A percentile compares a stretch with the other conserved stretches of the same genome.
Conservation (phyloP, 2,888 invertebrate genomes). For the Arrhopalites spinosus region DNA sequence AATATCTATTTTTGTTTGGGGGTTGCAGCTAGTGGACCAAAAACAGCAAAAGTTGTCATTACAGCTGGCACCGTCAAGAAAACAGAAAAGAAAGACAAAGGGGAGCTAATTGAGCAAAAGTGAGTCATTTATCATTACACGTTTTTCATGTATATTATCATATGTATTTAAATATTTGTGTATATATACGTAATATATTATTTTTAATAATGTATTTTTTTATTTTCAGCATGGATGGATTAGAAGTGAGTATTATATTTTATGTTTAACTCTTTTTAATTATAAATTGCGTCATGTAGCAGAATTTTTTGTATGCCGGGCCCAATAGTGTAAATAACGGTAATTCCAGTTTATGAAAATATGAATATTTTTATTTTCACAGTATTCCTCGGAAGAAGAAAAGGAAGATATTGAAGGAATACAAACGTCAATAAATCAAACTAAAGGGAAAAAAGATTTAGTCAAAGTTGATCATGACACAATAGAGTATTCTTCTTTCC, state of each 20-base stretch:
- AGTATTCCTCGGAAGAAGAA: conserved; percentile 97
- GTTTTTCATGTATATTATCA: background rate
- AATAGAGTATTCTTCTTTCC: conserved; percentile 84
- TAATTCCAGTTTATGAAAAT: too few relatives aligned
- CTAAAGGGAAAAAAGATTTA: conserved; percentile 88
- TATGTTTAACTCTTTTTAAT: too few relatives aligned
- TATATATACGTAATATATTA: background rate
- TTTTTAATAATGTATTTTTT: too few relatives aligned
- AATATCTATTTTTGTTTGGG: background rate
- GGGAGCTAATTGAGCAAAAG: conserved; percentile 97
- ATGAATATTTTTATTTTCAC: conserved; percentile 39
- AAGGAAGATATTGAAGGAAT: conserved; percentile 93
- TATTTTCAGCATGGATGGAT: too few relatives aligned
- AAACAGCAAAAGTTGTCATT: conserved; percentile 70
- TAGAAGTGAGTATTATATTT: too few relatives aligned
- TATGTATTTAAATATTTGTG: background rate
- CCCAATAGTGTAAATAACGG: too few relatives aligned
- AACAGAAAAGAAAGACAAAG: conserved; percentile 78
- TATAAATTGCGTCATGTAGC: too few relatives aligned
- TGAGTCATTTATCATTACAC: conserved; percentile 50
- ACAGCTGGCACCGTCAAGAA: conserved; percentile 81
- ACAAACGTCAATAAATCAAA: conserved; percentile 83
- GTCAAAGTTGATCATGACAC: conserved; percentile 89
- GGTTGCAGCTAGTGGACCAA: background rate
- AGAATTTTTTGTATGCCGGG: too few relatives aligned